Conservation (phyloP, 1,140 invertebrate genomes). For the Caenorhabditis brenneri region DNA sequence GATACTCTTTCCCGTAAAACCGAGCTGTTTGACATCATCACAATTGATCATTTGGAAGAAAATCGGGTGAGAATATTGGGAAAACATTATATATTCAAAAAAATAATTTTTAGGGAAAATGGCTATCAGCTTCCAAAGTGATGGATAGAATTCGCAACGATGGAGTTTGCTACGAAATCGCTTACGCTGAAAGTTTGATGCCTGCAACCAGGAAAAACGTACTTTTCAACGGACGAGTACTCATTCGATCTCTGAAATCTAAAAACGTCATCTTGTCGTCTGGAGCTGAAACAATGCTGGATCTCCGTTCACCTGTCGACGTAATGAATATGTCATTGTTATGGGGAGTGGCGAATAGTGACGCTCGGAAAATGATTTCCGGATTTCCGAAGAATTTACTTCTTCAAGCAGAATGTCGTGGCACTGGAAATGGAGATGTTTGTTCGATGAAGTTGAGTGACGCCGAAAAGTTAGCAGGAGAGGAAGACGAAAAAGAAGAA, state of each 20-base stretch:
- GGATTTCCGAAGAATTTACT: constrained; percentile 18
- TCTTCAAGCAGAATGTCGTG: constrained; percentile 17
- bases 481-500: background rate
- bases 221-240: constrained; percentile 37
- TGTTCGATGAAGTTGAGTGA: constrained; percentile 38
- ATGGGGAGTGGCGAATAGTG: constrained; percentile 56
- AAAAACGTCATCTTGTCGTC: constrained; percentile 46
- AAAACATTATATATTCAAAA: background rate
- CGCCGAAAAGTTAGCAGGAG: constrained; percentile 2
- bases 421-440: constrained; percentile 31
- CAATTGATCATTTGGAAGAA: constrained; percentile 40
- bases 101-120: constrained; percentile 38
- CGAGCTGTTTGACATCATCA: constrained; percentile 59
- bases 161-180: constrained; percentile 57
- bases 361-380: constrained; percentile 37
- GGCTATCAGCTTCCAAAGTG: constrained; percentile 44
- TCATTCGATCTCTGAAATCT: constrained; percentile 36
- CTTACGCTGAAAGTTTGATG: constrained; percentile 54
- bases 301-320: constrained; percentile 67
- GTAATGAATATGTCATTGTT: constrained; percentile 63
- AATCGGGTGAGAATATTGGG: background rate
- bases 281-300: constrained; percentile 52
- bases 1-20: constrained; percentile 63
- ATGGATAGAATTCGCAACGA: constrained; percentile 47
- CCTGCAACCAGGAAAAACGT: constrained; percentile 38